Conservation (phyloP, 2,888 invertebrate genomes). For the Chaetogeoica ovagalla region DNA sequence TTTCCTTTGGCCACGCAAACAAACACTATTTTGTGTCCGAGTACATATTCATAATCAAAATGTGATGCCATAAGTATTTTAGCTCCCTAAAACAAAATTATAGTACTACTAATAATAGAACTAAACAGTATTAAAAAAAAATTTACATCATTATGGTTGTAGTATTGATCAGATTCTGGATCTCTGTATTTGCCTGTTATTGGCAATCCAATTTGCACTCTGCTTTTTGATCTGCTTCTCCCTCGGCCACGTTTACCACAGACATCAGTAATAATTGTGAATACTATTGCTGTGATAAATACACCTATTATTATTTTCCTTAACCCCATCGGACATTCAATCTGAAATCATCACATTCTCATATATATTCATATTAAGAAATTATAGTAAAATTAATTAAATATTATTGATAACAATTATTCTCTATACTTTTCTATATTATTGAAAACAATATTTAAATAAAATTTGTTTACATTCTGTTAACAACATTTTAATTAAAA, state of each 20-base stretch:
- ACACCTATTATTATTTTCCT: slow-evolving; percentile 19
- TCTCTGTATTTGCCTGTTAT: slow-evolving; percentile 88
- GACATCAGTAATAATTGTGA: slow-evolving; percentile 23
- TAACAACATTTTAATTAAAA: no score
- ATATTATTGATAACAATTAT: not conserved
- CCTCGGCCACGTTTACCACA: slow-evolving; percentile 60
- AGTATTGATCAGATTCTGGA: slow-evolving; percentile 87
- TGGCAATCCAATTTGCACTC: slow-evolving; percentile 81
- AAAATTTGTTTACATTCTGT: no score
- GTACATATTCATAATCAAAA: slow-evolving; percentile 73
- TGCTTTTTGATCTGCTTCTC: slow-evolving; percentile 57
- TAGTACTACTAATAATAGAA: not conserved
- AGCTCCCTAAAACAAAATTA: slow-evolving; percentile 65
- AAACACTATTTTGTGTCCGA: slow-evolving; percentile 75
- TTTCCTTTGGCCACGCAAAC: slow-evolving; percentile 74
- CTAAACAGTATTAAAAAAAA: slow-evolving; percentile 2
- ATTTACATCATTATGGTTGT: slow-evolving; percentile 80
- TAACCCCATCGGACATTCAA: slow-evolving; percentile 15
- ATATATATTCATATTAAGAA: not conserved
- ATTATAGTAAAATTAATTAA: not conserved
- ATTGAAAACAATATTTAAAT: no score
- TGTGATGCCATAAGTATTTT: slow-evolving; percentile 71
- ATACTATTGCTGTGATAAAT: slow-evolving; percentile 5
- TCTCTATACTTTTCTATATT: no score
- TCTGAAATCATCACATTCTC: slow-evolving; percentile 12